Evolutionary conservation across 2,797 vertebrate species (phyloP).

Genomic region (Eurystomus glaucurus): DNA sequence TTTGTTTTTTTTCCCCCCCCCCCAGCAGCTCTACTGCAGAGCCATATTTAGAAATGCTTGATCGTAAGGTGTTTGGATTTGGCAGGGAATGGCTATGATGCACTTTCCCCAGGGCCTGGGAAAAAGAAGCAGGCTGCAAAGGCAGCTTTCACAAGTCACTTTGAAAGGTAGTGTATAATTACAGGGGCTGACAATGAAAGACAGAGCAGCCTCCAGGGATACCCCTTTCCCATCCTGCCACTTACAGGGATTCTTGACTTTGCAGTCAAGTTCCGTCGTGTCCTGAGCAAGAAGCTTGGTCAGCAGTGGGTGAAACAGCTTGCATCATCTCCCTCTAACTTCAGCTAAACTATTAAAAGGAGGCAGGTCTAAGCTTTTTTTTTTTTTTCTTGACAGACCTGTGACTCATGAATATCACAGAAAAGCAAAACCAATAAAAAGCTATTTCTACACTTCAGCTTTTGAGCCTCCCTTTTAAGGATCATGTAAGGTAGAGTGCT

Average conservation of each 20-base stretch:
- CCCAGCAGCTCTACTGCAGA: neutral
- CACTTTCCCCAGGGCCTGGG: slow-evolving; percentile 59
- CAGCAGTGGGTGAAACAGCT: slow-evolving; percentile 42
- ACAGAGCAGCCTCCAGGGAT: slow-evolving; percentile 55
- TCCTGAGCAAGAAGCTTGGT: neutral
- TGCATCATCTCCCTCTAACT: slow-evolving; percentile 47
- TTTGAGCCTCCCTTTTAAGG: slow-evolving; percentile 33
- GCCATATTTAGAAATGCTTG: slow-evolving; percentile 68
- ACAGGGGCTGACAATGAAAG: slow-evolving; percentile 56
- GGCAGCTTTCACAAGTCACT: slow-evolving; percentile 59
- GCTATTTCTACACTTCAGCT: neutral
- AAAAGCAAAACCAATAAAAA: slow-evolving; percentile 43
- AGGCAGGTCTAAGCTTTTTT: neutral
- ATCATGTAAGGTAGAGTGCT: neutral
- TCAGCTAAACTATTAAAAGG: slow-evolving; percentile 15
- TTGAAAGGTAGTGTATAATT: slow-evolving; percentile 60
- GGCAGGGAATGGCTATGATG: slow-evolving; percentile 51
- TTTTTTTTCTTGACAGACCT: neutral
- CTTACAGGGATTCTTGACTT: slow-evolving; percentile 31
- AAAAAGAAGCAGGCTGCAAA: slow-evolving; percentile 65
- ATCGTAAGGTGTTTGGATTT: slow-evolving; percentile 67
- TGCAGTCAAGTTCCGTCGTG: slow-evolving; percentile 61
- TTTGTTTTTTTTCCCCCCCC: neutral
- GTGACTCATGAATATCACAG: slow-evolving; percentile 23
- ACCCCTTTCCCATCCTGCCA: slow-evolving; percentile 41